A percentile compares a stretch with the other conserved stretches of the same genome.
These are phyloP conservation scores for Thunnus maccoyii DNA, from an alignment of 2,113 vertebrate genomes.

Conservation along the genomic window DNA sequence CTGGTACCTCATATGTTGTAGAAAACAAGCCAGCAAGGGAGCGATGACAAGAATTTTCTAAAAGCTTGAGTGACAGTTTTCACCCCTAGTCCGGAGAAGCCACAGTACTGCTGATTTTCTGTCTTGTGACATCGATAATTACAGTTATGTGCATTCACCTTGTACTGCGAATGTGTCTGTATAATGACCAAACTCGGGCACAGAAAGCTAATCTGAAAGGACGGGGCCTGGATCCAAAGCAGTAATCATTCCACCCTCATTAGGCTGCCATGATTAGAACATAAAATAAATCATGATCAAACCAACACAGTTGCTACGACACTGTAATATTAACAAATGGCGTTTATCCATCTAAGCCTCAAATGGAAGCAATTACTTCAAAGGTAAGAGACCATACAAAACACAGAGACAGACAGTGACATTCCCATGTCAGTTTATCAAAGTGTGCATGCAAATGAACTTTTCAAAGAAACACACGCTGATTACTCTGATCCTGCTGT, in stretches of 20 bases:
- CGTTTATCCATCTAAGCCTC: slow-evolving; percentile 1
- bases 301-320: background rate
- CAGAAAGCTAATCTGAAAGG: background rate
- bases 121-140: too few relatives aligned
- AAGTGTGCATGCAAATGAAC: slow-evolving; percentile 21
- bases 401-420: background rate
- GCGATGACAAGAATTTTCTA: too few relatives aligned
- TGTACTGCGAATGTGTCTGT: too few relatives aligned
- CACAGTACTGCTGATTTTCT: background rate
- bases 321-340: background rate
- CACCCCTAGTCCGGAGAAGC: background rate
- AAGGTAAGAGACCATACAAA: slow-evolving; percentile 7
- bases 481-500: slow-evolving; percentile 31
- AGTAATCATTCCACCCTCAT: background rate
- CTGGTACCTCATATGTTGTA: too few relatives aligned
- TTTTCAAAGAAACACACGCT: slow-evolving; percentile 18
- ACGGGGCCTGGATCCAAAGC: background rate
- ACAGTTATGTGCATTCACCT: too few relatives aligned
- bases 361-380: slow-evolving; percentile 16
- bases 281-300: background rate
- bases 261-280: background rate
- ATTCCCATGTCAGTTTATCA: background rate
- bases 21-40: too few relatives aligned
- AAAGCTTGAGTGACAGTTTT: too few relatives aligned
- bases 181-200: too few relatives aligned